Conservation (phyloP, 1,140 invertebrate species). For the Rhagoletis zephyria region DNA sequence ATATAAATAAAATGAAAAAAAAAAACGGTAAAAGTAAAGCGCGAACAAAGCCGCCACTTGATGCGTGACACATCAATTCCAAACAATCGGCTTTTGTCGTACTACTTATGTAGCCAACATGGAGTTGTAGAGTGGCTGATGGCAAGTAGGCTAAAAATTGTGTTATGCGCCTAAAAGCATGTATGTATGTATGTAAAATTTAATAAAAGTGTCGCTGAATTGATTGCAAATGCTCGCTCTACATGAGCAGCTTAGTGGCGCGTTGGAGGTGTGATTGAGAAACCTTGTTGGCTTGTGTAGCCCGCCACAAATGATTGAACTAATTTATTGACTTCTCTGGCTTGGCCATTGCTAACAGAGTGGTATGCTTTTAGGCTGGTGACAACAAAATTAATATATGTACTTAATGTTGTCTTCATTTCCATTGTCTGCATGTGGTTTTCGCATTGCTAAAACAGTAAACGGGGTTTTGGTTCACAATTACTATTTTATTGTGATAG, state of each 20-base stretch:
- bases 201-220: neutral
- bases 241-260: neutral
- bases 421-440: too few relatives aligned
- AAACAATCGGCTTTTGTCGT: slow-evolving; percentile 16
- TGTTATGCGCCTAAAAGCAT: slow-evolving; percentile 22
- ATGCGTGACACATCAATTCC: slow-evolving; percentile 49
- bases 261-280: neutral
- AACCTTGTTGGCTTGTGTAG: neutral
- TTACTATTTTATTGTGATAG: neutral
- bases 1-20: slow-evolving; percentile 28
- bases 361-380: neutral
- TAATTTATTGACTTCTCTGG: neutral
- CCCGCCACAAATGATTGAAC: neutral
- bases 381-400: neutral
- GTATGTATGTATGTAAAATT: neutral
- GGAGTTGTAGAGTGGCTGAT: neutral
- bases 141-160: neutral
- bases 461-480: neutral
- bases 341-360: neutral
- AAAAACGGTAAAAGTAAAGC: neutral
- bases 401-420: neutral
- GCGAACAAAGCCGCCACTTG: slow-evolving; percentile 19
- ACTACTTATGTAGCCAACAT: neutral
- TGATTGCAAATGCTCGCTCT: too few relatives aligned
- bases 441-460: neutral